Base-by-base conservation (phyloP, 1,140 invertebrate species). In the Drosophila auraria region DNA sequence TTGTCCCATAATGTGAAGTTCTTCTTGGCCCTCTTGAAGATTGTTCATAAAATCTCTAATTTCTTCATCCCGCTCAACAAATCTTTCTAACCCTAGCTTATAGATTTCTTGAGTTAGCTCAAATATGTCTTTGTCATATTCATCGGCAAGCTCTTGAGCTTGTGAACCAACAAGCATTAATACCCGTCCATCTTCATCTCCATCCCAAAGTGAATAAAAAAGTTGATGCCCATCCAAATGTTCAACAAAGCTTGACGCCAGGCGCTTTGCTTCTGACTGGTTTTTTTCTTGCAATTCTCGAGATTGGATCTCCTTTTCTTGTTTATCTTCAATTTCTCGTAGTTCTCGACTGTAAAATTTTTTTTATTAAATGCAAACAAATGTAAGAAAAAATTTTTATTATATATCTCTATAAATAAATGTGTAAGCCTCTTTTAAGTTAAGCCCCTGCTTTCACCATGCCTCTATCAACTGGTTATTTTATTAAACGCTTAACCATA, bases 191-290 rank as follows among this genome's bases (percentile, higher is more conserved):
- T 97, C 96, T 63, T 93, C 79, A 93, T 98, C 97, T 58, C 95
- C 94, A 72, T 94, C 91, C 92, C 96, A 98, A 94, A 98, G 95
- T 12, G 94, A 93, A 44, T 96, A 93, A 87, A 97, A 96, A 17
- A 98, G 92, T 71, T 95, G 94, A 66, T 96, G 95, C 12, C 95
- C 95, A 87, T 96, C 95, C 40, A 98, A 93, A 84, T 95, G 93
- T 87, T 97, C 96, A 12, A 97, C 95, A 93, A 95, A 97, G 95
- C 86, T 93, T 80, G 64, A 94, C 83, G 76, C 95, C 87, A 65
- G 93, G 74, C 80, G 92, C 82, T 49, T 93, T 66, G 82, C 87
- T 60, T 94, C 91, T 53, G 93, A 78, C n/a, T 86, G 70, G 78
- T 93, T 91, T 68, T 91, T 89, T 17, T 90, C 75, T 17, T 93